Evolutionary conservation across 2,797 vertebrate genomes (phyloP), one percentile per base, ranked within the genome.

Genomic region (Microctenopoma lineatum): DNA sequence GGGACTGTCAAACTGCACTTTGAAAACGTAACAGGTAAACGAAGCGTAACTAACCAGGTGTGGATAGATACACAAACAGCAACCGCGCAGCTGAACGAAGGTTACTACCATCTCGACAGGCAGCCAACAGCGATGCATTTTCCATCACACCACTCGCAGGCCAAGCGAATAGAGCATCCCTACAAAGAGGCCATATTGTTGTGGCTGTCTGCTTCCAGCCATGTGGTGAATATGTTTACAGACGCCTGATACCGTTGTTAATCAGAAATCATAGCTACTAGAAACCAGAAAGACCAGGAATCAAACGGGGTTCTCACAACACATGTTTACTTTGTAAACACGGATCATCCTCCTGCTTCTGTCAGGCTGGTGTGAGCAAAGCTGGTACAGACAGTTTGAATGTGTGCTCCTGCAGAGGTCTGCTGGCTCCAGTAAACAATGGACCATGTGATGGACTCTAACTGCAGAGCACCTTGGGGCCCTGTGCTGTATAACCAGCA

Each of bases 1-100:
- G 97, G 97, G 48, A 85, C 94, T 39, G 93, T 98, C 66, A 91
- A 21, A 56, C 70, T 95, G 54, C 80, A 79, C 59, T 77, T 81
- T 54, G 83, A 74, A 45, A 80, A 57, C 63, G 34, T 25, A 63
- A 59, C 90, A 94, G 94, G 94, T 95, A 93, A 81, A 70, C 15
- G 1, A 73, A 3, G 13, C 47, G 2, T 59, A 9, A n/a, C 3
- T 39, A 2, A 21, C 15, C 27, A 46, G 25, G 26, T 71, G 29
- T 42, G 3, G 1, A 38, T 15, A 12, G 36, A 26, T 4, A 3
- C 15, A 41, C 11, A 15, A 64, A 8, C 29, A 41, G 6, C 51
- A 21, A 52, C 39, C 55, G 41, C 52, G 48, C 36, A 79, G 56
- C 26, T n/a, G 5, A 60, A 62, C 11, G 18, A 10, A 45, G 16